A percentile compares a stretch with the other conserved stretches of the same genome.
These are phyloP conservation scores for Zaprionus capensis DNA, from an alignment of 1,140 invertebrate genomes.

Conservation along the genomic window DNA sequence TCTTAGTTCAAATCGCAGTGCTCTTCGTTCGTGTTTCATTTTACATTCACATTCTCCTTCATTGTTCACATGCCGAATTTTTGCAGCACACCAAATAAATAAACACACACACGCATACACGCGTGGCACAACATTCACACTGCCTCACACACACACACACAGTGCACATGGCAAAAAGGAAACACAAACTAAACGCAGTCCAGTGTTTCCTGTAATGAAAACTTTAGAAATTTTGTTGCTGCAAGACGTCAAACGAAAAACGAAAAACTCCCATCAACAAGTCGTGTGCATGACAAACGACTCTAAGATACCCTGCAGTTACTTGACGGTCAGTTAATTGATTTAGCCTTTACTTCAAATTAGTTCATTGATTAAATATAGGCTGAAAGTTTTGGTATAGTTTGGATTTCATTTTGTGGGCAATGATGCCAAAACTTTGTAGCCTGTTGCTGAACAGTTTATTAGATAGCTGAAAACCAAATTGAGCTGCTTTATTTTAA, in stretches of 20 bases:
- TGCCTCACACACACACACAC: constrained; percentile 18
- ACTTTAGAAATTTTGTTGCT: constrained; percentile 55
- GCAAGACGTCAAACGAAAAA: constrained; percentile 34
- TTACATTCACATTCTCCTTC: constrained; percentile 43
- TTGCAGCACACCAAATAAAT: constrained; percentile 76
- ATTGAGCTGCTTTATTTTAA: neutral
- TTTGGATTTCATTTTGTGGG: neutral
- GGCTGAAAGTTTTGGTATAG: too few species aligned
- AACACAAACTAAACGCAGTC: constrained; percentile 75
- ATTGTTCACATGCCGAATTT: constrained; percentile 77
- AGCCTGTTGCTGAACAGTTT: neutral
- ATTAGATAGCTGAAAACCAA: neutral
- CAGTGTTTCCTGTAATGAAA: constrained; percentile 77
- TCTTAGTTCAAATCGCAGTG: neutral
- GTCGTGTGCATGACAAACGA: neutral
- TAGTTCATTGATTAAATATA: neutral
- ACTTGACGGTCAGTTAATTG: neutral
- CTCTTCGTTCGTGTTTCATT: constrained; percentile 26
- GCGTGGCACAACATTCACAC: neutral
- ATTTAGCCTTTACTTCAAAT: neutral
- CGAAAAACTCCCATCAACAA: constrained; percentile 28
- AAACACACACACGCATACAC: constrained; percentile 44
- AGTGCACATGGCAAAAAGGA: constrained; percentile 45
- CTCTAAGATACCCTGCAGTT: constrained; percentile 11
- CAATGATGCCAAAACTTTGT: neutral